A percentile compares a stretch with the other conserved stretches of the same genome.
Conservation (phyloP, 2,797 vertebrate genomes). For the Iguana delicatissima region DNA sequence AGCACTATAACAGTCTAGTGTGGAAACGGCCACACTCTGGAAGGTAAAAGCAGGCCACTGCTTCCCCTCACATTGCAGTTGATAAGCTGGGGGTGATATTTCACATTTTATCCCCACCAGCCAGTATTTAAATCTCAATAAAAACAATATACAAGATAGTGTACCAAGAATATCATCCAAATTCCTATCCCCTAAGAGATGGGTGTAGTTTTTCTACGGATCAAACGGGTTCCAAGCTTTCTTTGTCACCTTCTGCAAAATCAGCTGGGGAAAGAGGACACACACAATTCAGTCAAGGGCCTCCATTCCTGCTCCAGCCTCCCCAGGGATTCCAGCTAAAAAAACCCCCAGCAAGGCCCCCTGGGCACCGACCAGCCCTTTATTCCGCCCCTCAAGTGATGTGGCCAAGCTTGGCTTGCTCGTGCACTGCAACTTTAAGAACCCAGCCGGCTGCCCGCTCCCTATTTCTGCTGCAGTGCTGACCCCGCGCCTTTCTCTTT, state of each 20-base stretch:
- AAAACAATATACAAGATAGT: too few species aligned
- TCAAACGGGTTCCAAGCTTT: neutral
- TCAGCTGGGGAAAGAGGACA: neutral
- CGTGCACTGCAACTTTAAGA: conserved; percentile 23
- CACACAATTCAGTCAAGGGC: too few species aligned
- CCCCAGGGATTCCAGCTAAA: neutral
- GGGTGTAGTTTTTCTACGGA: neutral
- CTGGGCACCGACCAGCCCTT: neutral
- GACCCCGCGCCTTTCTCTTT: neutral
- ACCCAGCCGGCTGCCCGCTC: neutral
- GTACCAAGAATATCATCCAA: neutral
- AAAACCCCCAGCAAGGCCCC: too few species aligned
- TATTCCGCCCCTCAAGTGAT: neutral
- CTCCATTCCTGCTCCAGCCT: neutral
- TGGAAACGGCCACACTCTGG: too few species aligned
- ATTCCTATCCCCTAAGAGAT: neutral
- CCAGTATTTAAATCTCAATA: neutral
- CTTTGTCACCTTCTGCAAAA: neutral
- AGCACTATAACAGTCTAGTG: too few species aligned
- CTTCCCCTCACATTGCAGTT: neutral
- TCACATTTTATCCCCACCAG: neutral
- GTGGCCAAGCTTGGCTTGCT: neutral
- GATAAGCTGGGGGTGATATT: too few species aligned
- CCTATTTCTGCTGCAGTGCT: conserved; percentile 24
- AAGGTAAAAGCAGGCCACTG: neutral